Evolutionary conservation across 1,140 invertebrate species (phyloP), one percentile per base, ranked within the genome.

Genomic region (Medauroidea extradentata): DNA sequence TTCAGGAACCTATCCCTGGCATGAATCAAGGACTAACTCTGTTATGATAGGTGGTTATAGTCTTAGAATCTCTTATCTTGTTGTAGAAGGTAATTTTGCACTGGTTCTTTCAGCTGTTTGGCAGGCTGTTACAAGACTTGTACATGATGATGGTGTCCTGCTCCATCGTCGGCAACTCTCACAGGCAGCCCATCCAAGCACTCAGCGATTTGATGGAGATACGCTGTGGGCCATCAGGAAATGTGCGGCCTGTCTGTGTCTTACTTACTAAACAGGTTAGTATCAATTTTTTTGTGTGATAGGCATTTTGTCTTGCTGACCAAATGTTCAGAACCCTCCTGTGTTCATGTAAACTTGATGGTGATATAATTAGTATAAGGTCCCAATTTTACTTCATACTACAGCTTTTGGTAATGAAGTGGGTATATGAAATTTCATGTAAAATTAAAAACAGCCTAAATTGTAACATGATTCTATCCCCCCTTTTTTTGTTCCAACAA

Each of bases 121-220:
- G 77, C 0, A 88, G 89, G 19, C 64, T 93, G 21, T 59, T 93
- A 1, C 83, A 88, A 67, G 82, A 83, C 8, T 69, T 92, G 8
- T 85, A 84, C 65, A 71, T 81, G 18, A 78, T 80, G 4, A 90
- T 91, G 82, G 82, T 84, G 60, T 77, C 79, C 4, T 81, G 85
- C n/a, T 86, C 83, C 52, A 76, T 91, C 57, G 81, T 88, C n/a
- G 83, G 81, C 1, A 85, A 87, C 57, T 81, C 83, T 24, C 88
- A 88, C 67, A 79, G 84, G 50, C 79, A 83, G 61, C 87, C 89
- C 19, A 78, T 91, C 7, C 73, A 79, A 63, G 77, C 78, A 5
- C 71, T 93, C 24, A 79, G 80, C 55, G 87, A 91, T 65, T 73
- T 93, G 14, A 82, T 87, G 63, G 86, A 89, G 51, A 85, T 93